Evolutionary conservation across 2,888 invertebrate genomes (phyloP).

Genomic region (Adineta ricciae): DNA sequence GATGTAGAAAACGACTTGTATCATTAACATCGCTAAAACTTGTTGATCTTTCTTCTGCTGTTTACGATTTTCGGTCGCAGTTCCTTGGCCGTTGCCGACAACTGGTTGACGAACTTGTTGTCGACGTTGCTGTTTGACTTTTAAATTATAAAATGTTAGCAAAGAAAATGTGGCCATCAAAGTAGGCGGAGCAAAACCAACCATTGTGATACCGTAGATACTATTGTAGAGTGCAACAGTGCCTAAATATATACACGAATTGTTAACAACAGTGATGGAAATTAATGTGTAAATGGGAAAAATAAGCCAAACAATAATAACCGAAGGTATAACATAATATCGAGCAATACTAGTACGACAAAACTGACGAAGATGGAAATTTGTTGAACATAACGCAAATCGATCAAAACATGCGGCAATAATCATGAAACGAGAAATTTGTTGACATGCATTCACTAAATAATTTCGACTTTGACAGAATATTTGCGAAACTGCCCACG

Average conservation of each 20-base stretch:
- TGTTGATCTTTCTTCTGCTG: neutral
- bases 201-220: no score
- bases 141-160: no score
- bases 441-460: neutral
- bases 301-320: neutral
- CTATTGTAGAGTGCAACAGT: no score
- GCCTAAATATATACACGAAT: no score
- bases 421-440: neutral
- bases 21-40: neutral
- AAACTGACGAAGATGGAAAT: neutral
- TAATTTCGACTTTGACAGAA: neutral
- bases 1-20: neutral
- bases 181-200: no score
- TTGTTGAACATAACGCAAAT: constrained; percentile 3
- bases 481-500: neutral
- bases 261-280: no score
- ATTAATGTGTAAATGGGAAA: no score
- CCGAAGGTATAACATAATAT: neutral
- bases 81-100: no score
- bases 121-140: no score
- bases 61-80: neutral
- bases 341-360: neutral
- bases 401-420: neutral
- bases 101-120: no score
- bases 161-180: no score